phyloP scores from a whole-genome alignment of 2,888 invertebrate genomes.

The Baronia brevicornis region DNA sequence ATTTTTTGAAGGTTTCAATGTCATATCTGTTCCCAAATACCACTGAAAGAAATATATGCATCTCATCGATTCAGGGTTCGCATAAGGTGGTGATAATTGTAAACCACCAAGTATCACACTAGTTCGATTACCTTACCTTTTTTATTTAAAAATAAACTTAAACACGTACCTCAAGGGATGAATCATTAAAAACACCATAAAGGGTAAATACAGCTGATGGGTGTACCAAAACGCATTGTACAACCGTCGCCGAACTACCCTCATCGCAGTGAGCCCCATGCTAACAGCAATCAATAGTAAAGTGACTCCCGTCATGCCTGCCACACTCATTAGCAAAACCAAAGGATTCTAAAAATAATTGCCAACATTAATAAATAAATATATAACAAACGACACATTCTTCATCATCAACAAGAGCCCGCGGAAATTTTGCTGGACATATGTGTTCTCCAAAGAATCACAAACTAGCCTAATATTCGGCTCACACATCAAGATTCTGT shows the following conservation, averaged over 20 bases:
- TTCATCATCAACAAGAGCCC: no score
- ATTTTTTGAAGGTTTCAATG: no score
- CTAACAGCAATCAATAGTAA: conserved; percentile 59
- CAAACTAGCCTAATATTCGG: no score
- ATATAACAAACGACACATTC: background rate
- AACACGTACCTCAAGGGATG: conserved; percentile 70
- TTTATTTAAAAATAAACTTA: background rate
- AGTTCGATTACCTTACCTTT: background rate
- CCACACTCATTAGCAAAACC: conserved; percentile 41
- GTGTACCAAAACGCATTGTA: conserved; percentile 75
- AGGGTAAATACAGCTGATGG: conserved; percentile 65
- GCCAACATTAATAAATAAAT: background rate
- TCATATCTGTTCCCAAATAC: no score
- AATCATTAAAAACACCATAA: conserved; percentile 63
- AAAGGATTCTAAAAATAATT: conserved; percentile 52
- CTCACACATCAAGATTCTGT: no score
- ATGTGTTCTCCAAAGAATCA: no score
- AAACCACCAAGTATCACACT: background rate
- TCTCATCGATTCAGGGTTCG: no score
- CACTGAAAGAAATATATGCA: no score
- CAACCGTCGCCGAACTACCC: conserved; percentile 50
- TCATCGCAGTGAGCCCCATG: conserved; percentile 61
- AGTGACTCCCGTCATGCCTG: conserved; percentile 63
- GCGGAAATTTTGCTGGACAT: no score
- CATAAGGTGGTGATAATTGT: background rate